Evolutionary conservation across 1,140 invertebrate genomes (phyloP).

Genomic region (Apolygus lucorum): DNA sequence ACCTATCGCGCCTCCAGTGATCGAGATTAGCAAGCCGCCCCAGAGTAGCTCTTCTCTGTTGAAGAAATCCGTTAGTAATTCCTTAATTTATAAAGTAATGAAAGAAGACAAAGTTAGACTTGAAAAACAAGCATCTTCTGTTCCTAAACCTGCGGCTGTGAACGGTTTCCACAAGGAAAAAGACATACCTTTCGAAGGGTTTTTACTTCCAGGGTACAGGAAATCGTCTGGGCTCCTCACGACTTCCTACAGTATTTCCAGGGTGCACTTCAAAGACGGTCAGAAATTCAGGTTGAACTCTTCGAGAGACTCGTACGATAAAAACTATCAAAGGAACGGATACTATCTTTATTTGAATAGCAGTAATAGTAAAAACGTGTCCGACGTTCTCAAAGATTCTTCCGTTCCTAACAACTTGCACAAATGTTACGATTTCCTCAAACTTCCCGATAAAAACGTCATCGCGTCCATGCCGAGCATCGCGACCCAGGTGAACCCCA

Average conservation of each 20-base stretch:
- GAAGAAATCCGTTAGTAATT: neutral
- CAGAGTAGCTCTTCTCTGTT: neutral
- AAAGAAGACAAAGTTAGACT: neutral
- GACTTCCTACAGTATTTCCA: neutral
- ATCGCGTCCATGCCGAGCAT: slow-evolving; percentile 1
- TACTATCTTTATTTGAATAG: neutral
- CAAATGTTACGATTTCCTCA: neutral
- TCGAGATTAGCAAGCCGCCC: neutral
- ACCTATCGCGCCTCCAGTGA: neutral
- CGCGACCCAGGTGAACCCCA: neutral
- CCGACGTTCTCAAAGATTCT: too few relatives aligned
- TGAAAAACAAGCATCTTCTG: neutral
- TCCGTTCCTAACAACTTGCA: neutral
- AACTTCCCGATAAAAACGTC: neutral
- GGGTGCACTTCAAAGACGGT: neutral
- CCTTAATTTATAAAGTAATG: neutral
- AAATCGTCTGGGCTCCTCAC: neutral
- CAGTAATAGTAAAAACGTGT: neutral
- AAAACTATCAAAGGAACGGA: neutral
- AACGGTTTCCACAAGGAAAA: neutral
- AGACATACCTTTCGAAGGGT: neutral
- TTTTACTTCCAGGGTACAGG: neutral
- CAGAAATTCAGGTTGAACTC: neutral
- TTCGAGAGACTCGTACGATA: neutral
- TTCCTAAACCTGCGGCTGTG: neutral